phyloP scores from a whole-genome alignment of 2,113 vertebrate species.

The Rhabdomys dilectus region DNA sequence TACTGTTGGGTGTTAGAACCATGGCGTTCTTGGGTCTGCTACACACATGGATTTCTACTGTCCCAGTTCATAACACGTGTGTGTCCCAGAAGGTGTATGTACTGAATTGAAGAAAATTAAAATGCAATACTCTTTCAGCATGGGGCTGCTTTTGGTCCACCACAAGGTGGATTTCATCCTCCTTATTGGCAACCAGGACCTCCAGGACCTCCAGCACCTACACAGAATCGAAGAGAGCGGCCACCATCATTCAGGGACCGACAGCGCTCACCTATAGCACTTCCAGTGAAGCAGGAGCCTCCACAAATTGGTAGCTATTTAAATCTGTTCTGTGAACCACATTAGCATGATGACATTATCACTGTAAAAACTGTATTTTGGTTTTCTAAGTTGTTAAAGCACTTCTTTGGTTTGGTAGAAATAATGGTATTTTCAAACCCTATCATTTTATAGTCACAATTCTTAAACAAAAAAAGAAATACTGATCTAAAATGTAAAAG shows the following conservation, averaged over 20 bases:
- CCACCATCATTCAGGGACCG: constrained; percentile 95
- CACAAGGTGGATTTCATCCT: constrained; percentile 94
- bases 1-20: constrained; percentile 74
- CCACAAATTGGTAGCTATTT: constrained; percentile 94
- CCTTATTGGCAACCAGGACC: constrained; percentile 98
- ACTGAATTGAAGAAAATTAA: constrained; percentile 90
- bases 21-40: constrained; percentile 83
- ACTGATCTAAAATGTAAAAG: constrained; percentile 8
- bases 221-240: constrained; percentile 96
- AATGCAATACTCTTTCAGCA: constrained; percentile 93
- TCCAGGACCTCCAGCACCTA: constrained; percentile 93
- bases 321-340: constrained; percentile 75
- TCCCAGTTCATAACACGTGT: constrained; percentile 83
- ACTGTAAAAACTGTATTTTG: constrained; percentile 22
- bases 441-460: constrained; percentile 45
- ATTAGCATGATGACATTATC: constrained; percentile 45
- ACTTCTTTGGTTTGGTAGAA: neutral
- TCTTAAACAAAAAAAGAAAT: constrained; percentile 22
- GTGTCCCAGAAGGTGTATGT: constrained; percentile 81
- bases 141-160: constrained; percentile 95
- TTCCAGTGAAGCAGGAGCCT: constrained; percentile 95
- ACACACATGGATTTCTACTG: constrained; percentile 88
- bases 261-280: constrained; percentile 95
- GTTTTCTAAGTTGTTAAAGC: constrained; percentile 44
- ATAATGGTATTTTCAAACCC: constrained; percentile 36